Evolutionary conservation across 2,888 invertebrate genomes (phyloP).

Genomic region (Drosophila fungiperda): DNA sequence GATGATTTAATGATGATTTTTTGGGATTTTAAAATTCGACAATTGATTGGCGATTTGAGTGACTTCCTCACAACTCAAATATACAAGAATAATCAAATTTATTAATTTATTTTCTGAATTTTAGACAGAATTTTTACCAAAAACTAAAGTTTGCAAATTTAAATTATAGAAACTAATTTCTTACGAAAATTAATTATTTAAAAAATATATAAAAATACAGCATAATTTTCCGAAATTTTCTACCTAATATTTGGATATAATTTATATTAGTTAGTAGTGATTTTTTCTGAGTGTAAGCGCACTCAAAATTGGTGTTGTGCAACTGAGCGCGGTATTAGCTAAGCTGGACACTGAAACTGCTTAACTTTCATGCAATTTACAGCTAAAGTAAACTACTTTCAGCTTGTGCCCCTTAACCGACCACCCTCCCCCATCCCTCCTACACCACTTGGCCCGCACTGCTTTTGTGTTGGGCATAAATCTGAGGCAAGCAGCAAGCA

Average conservation of each 20-base stretch:
- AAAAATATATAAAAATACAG: no score
- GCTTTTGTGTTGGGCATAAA: slow-evolving; percentile 62
- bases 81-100: no score
- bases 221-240: background rate
- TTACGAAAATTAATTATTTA: no score
- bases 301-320: slow-evolving; percentile 71
- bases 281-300: slow-evolving; percentile 7
- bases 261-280: background rate
- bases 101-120: background rate
- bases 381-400: slow-evolving; percentile 75
- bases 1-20: background rate
- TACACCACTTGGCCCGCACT: background rate
- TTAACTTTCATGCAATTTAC: slow-evolving; percentile 78
- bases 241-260: background rate
- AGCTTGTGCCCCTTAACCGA: background rate
- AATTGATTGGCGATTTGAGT: background rate
- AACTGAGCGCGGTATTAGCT: slow-evolving; percentile 78
- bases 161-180: background rate
- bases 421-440: no score
- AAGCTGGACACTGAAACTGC: slow-evolving; percentile 77
- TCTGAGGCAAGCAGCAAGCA: slow-evolving; percentile 65
- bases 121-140: background rate
- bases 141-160: background rate
- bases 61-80: background rate
- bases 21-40: background rate